Base-by-base conservation (phyloP, 2,888 invertebrate genomes). In the Drosophila picticornis region DNA sequence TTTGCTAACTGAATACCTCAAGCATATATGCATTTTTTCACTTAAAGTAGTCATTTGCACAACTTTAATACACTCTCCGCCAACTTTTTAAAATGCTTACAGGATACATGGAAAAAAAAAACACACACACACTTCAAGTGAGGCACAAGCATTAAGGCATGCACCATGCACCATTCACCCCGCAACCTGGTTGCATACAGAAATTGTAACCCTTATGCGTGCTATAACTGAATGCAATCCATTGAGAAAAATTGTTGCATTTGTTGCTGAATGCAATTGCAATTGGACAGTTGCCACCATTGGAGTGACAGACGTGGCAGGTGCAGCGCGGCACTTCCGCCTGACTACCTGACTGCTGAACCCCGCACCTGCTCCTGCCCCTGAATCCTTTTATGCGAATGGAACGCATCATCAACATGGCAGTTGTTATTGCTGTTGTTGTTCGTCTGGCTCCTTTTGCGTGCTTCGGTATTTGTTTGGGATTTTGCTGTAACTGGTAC, bases 401-500 rank as follows among this genome's bases (percentile, higher is more conserved):
- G 56, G 43, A 72, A 48, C 50, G 25, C 55, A 65, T 67, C 50
- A 43, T 67, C 31, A 63, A 61, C 40, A 40, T 51, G 22, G 25
- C 36, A 57, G 52, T 31, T 55, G 43, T 29, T 63, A 51, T 57
- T 64, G 43, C n/a, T 52, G 27, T 48, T 62, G 59, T 43, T 64
- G 51, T 61, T 57, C 48, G 79, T 74, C 71, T 72, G 72, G 75
- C 56, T 74, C 57, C 65, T 65, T 68, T 80, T 65, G 72, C 78
- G 77, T 88, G 78, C 46, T 58, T 46, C 50, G 73, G 63, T 69
- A 72, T 77, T 84, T 81, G 77, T 57, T 62, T 48, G 52, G 51
- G 38, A 46, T 69, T 65, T 66, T 60, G 56, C 63, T 76, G 87
- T 88, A 88, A 88, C 87, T 90, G 87, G 87, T 77, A 88, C 87